Evolutionary conservation across 2,113 vertebrate species (phyloP).

Genomic region (Catagonus wagneri): DNA sequence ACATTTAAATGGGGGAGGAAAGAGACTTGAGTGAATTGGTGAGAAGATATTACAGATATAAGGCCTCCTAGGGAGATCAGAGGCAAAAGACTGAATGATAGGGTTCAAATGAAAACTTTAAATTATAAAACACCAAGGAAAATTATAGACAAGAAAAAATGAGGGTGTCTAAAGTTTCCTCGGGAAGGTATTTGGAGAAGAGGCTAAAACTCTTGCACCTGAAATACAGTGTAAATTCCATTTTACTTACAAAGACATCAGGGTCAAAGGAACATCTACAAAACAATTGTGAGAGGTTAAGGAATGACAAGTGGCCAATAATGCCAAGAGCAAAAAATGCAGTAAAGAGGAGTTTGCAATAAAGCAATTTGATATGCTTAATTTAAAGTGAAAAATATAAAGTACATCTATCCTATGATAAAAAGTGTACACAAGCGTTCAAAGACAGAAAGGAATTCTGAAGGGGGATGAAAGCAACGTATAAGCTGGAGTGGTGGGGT

Average conservation of each 20-base stretch:
- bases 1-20: not conserved
- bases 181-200: not conserved
- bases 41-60: not conserved
- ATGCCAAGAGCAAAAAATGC: not conserved
- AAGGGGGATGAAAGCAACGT: not conserved
- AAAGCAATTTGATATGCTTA: not conserved
- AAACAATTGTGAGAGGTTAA: not conserved
- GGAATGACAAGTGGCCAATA: constrained; percentile 34
- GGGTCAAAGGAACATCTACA: not conserved
- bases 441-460: not conserved
- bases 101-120: not conserved
- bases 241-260: not conserved
- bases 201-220: not conserved
- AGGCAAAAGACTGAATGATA: not conserved
- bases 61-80: not conserved
- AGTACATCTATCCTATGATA: not conserved
- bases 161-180: not conserved
- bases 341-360: not conserved
- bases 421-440: not conserved
- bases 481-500: not conserved
- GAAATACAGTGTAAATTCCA: not conserved
- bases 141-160: constrained; percentile 14
- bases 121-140: constrained; percentile 13
- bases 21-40: not conserved
- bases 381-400: not conserved